phyloP scores from a whole-genome alignment of 2,113 vertebrate species.

The Crocuta crocuta region DNA sequence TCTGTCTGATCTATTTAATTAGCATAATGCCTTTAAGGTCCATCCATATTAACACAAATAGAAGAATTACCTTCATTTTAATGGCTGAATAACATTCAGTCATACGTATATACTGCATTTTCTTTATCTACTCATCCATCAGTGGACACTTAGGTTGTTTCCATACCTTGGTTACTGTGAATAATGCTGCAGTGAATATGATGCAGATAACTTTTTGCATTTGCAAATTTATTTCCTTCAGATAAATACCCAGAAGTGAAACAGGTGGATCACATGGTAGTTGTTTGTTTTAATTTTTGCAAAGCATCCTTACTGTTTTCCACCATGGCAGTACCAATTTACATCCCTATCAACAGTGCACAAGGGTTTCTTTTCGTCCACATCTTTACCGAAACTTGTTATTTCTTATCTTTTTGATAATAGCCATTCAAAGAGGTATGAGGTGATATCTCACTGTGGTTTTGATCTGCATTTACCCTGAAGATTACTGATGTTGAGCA shows the following conservation, averaged over 20 bases:
- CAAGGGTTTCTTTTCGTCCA: background rate
- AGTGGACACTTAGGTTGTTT: background rate
- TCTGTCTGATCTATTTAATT: background rate
- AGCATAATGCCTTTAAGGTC: background rate
- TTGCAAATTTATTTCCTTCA: background rate
- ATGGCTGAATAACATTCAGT: background rate
- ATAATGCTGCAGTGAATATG: background rate
- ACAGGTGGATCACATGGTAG: background rate
- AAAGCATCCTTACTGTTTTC: background rate
- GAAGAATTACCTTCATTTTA: background rate
- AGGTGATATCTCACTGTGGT: background rate
- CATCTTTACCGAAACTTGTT: background rate
- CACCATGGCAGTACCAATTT: background rate
- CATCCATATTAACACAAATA: background rate
- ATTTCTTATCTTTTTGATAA: background rate
- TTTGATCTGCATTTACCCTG: background rate
- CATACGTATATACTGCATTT: background rate
- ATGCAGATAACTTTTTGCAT: background rate
- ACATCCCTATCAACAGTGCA: background rate
- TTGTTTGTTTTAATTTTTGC: background rate
- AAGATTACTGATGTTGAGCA: background rate
- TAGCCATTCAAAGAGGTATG: background rate
- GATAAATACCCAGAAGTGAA: background rate
- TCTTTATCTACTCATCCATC: background rate
- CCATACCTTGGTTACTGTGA: background rate